Percentiles rank a stretch among this genome's conserved stretches.
These are phyloP conservation scores for Cantharis rustica DNA, from an alignment of 2,888 invertebrate species.

Conservation along the genomic window DNA sequence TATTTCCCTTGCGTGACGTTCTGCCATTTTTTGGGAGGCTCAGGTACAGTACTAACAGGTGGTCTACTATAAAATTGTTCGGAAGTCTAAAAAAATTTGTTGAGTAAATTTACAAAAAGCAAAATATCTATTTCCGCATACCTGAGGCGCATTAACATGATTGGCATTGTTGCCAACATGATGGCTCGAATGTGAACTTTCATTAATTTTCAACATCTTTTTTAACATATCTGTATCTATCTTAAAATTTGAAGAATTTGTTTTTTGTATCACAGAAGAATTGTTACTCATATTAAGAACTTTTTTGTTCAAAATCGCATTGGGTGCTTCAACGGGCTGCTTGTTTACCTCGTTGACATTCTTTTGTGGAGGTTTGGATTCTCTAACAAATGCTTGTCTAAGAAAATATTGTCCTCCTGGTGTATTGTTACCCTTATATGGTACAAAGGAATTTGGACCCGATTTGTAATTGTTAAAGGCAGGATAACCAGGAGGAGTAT, in stretches of 20 bases:
- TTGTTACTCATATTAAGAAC: not conserved
- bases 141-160: conserved; percentile 1
- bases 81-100: not conserved
- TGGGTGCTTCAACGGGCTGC: not conserved
- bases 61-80: conserved; percentile 30
- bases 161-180: not conserved
- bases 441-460: conserved; percentile 18
- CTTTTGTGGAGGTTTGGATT: not conserved
- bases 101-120: conserved; percentile 20
- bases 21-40: conserved; percentile 41
- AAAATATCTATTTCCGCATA: not conserved
- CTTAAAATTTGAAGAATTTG: conserved; percentile 16
- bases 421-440: conserved; percentile 4
- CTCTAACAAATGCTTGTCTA: not conserved
- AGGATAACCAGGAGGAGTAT: not conserved
- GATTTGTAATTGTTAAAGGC: not conserved
- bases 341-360: not conserved
- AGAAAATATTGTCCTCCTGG: not conserved
- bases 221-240: conserved; percentile 45
- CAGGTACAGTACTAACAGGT: conserved; percentile 39
- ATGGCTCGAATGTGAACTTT: not conserved
- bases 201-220: conserved; percentile 43
- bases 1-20: conserved; percentile 6
- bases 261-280: conserved; percentile 1
- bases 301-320: not conserved